These are phyloP conservation scores for Coelopa frigida DNA, from an alignment of 1,140 invertebrate species.

Conservation along the genomic window DNA sequence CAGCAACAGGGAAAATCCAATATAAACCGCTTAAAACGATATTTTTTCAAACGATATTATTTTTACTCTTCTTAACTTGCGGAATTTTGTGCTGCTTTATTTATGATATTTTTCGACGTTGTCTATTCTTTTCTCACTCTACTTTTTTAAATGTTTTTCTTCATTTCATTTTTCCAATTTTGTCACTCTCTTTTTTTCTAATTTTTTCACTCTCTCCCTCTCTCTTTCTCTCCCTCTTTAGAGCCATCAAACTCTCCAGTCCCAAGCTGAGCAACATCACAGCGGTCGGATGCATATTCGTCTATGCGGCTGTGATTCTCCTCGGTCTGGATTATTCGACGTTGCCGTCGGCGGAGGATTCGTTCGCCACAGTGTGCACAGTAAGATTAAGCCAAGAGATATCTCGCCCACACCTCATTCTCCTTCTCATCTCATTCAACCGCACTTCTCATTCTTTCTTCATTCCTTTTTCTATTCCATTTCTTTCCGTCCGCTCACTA, in stretches of 20 bases:
- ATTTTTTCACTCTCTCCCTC: neutral
- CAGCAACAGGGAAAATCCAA: too few relatives aligned
- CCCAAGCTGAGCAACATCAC: conserved; percentile 95
- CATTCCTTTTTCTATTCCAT: too few relatives aligned
- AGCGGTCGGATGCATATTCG: conserved; percentile 86
- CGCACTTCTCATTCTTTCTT: too few relatives aligned
- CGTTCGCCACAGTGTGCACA: conserved; percentile 76
- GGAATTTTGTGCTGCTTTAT: too few relatives aligned
- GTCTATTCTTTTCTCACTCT: too few relatives aligned
- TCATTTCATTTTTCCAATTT: conserved; percentile 6
- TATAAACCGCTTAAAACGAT: too few relatives aligned
- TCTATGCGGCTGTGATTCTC: conserved; percentile 88
- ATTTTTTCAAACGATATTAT: too few relatives aligned
- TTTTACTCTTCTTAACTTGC: too few relatives aligned
- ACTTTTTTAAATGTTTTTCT: conserved; percentile 10
- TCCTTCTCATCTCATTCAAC: too few relatives aligned
- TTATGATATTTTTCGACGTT: too few relatives aligned
- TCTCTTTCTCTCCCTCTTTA: conserved; percentile 12
- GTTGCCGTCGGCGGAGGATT: conserved; percentile 55
- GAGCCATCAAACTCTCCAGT: conserved; percentile 87
- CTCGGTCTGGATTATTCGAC: conserved; percentile 79
- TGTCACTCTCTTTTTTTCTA: conserved; percentile 7
- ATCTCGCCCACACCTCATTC: too few relatives aligned
- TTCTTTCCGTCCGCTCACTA: too few relatives aligned
- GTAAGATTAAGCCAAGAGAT: conserved; percentile 58